A percentile compares a stretch with the other conserved stretches of the same genome.
Conservation (phyloP, 2,113 vertebrate genomes). For the Collichthys lucidus region DNA sequence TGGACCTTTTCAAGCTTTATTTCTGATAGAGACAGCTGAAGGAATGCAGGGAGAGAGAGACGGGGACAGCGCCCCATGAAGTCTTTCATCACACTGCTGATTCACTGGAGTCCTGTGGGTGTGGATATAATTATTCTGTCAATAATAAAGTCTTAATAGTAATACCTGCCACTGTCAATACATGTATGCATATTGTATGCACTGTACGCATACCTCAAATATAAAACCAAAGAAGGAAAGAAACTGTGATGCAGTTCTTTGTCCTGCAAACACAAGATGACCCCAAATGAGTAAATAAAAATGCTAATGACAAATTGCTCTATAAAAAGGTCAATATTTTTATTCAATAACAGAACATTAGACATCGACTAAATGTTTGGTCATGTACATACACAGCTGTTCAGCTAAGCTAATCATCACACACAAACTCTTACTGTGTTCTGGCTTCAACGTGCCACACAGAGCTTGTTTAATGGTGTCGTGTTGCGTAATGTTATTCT, state of each 20-base stretch:
- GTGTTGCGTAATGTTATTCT: not conserved
- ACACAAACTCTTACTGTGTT: not conserved
- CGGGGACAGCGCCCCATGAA: too few relatives aligned
- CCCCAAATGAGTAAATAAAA: not conserved
- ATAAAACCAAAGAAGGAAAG: not conserved
- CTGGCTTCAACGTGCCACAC: not conserved
- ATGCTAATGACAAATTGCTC: not conserved
- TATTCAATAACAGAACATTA: conserved; percentile 45
- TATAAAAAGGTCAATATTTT: conserved; percentile 41
- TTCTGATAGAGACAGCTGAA: too few relatives aligned
- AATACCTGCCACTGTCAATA: too few relatives aligned
- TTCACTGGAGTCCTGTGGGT: too few relatives aligned
- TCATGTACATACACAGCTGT: not conserved
- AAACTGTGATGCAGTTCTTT: not conserved
- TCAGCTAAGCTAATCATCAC: not conserved
- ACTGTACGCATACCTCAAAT: too few relatives aligned
- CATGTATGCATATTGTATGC: too few relatives aligned
- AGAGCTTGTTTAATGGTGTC: not conserved
- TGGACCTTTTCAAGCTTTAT: too few relatives aligned
- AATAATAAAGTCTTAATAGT: too few relatives aligned
- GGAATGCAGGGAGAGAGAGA: too few relatives aligned
- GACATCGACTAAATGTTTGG: not conserved
- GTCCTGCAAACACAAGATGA: not conserved
- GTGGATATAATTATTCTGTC: too few relatives aligned
- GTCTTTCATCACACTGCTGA: too few relatives aligned